These are phyloP conservation scores for Crypturellus tataupa DNA, from an alignment of 2,797 vertebrate genomes.

Conservation along the genomic window DNA sequence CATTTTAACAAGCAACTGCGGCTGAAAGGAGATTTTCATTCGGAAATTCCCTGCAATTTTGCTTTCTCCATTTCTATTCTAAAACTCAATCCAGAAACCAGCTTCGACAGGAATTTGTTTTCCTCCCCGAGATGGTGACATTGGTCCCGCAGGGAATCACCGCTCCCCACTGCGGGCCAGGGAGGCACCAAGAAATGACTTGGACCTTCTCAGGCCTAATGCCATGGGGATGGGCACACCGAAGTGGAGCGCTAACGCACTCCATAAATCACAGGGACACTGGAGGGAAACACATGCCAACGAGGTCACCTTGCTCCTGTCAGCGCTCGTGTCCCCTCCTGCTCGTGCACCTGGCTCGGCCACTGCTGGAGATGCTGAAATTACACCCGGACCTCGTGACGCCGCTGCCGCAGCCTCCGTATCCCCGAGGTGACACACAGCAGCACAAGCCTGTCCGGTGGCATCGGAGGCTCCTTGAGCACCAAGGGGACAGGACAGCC, in stretches of 20 bases:
- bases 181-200: background rate
- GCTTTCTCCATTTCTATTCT: background rate
- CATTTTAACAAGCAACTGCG: background rate
- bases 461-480: background rate
- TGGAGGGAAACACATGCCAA: background rate
- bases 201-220: background rate
- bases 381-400: background rate
- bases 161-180: background rate
- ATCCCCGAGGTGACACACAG: background rate
- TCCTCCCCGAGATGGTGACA: background rate
- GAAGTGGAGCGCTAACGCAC: background rate
- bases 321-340: background rate
- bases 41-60: background rate
- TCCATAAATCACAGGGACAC: background rate
- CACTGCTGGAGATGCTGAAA: background rate
- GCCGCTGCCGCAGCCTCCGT: rapidly evolving
- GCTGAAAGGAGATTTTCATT: background rate
- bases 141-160: background rate
- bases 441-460: no score
- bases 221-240: background rate
- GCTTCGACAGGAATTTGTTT: background rate
- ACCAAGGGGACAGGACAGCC: background rate
- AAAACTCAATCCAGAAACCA: background rate
- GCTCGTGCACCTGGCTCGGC: background rate
- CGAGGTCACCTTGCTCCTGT: background rate